Percentiles rank a stretch among this genome's conserved stretches.
phyloP scores from a whole-genome alignment of 2,113 vertebrate genomes.

The Forbesichthys agassizii region DNA sequence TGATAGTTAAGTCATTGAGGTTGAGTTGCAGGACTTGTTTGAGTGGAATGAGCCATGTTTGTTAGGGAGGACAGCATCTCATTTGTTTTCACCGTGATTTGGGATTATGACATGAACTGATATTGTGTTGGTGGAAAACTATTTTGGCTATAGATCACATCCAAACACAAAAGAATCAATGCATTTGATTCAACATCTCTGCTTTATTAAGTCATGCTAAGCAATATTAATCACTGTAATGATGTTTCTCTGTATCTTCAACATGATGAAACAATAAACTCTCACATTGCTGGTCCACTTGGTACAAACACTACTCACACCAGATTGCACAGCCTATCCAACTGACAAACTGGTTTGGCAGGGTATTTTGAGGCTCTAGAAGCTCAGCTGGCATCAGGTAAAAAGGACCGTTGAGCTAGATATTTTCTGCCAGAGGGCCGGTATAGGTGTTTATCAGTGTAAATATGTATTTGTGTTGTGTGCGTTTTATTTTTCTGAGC shows the following conservation, averaged over 20 bases:
- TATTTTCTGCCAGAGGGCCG: constrained; percentile 37
- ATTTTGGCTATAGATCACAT: background rate
- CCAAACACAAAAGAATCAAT: background rate
- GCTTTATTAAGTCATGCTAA: too few species aligned
- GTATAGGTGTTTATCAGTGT: constrained; percentile 66
- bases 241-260: too few species aligned
- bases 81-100: constrained; percentile 59
- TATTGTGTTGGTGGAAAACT: background rate
- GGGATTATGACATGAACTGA: constrained; percentile 54
- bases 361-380: constrained; percentile 45
- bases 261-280: too few species aligned
- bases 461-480: constrained; percentile 46
- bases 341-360: constrained; percentile 16
- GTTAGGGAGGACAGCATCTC: constrained; percentile 49
- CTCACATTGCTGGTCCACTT: too few species aligned
- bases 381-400: constrained; percentile 41
- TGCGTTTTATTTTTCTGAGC: constrained; percentile 22
- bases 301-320: constrained; percentile 5
- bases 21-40: constrained; percentile 51
- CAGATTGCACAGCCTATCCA: constrained; percentile 54
- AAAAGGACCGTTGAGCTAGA: constrained; percentile 44
- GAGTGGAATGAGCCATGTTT: constrained; percentile 43
- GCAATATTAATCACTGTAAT: too few species aligned
- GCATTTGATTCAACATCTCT: too few species aligned
- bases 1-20: constrained; percentile 52